Evolutionary conservation across 92 coral and sea anemone species (phyloP), one percentile per base, ranked within the genome.

Genomic region (Muricea muricata): DNA sequence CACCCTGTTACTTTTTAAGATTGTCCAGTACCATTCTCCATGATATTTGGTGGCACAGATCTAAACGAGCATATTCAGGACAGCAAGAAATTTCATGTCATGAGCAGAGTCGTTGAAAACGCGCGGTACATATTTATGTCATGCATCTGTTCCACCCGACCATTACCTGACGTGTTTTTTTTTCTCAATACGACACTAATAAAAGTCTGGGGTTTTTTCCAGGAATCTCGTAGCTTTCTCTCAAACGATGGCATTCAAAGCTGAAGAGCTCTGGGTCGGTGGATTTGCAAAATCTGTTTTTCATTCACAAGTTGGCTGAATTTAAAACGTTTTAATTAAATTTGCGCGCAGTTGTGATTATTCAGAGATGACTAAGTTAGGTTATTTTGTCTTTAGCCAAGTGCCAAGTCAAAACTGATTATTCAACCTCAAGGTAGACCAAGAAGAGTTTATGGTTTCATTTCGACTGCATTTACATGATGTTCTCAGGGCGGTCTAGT

Each of bases 1-100:
- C n/a, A n/a, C n/a, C n/a, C n/a, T n/a, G n/a, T n/a, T n/a, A n/a
- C n/a, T n/a, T n/a, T n/a, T n/a, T n/a, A n/a, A 92, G 95, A 83
- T n/a, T 90, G 95, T 30, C 75, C 84, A 1, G 91, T 90, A 7
- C 98, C 98, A 46, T 95, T 91, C 81, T 89, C 93, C 18, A 85
- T 95, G 30, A 84, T 95, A 24, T 93, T 95, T 92, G 98, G 98
- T 69, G 98, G 98, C 60, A 95, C 98, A 56, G 98, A 95, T 75
- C 73, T 95, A 31, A 93, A 95, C 88, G 93, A 86, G 35, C 85
- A 90, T 63, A 75, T 65, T 46, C 82, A 77, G 29, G 93, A 93
- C 52, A 77, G 39, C 56, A 56, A 61, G 28, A 91, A 90, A 58
- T 73, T 95, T 74, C 80, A 67, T 50, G 77, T 76, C 57, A 95